phyloP scores from a whole-genome alignment of 92 coral and sea anemone genomes.

The Phenganax subtilis region DNA sequence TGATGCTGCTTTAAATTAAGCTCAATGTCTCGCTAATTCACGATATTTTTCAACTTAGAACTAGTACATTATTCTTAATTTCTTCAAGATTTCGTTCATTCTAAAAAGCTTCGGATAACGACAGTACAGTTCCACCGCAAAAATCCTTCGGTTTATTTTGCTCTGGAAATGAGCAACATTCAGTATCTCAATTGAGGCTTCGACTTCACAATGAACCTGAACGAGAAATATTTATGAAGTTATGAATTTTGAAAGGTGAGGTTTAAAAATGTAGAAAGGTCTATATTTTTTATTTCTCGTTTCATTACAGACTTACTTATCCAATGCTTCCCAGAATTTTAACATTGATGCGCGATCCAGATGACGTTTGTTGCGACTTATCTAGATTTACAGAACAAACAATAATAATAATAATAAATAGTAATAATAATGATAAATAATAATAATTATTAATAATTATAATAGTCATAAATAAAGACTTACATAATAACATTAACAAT shows the following conservation, averaged over 20 bases:
- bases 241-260: background rate
- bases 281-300: no score
- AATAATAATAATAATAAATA: no score
- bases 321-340: conserved; percentile 90
- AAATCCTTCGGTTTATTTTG: background rate
- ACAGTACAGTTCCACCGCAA: background rate
- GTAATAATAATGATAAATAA: no score
- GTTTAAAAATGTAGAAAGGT: no score
- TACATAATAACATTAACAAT: no score
- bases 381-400: conserved; percentile 42
- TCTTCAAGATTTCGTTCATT: no score
- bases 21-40: no score
- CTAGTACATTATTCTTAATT: no score
- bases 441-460: no score
- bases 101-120: background rate
- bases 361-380: conserved; percentile 92
- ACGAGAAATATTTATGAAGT: conserved; percentile 5
- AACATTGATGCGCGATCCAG: conserved; percentile 91
- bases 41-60: no score
- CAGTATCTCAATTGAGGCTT: conserved; percentile 74
- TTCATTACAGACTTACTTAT: conserved; percentile 67
- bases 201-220: conserved; percentile 67
- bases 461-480: background rate
- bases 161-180: background rate
- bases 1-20: no score